Evolutionary conservation across 2,888 invertebrate species (phyloP).

Genomic region (Meta bourneti): DNA sequence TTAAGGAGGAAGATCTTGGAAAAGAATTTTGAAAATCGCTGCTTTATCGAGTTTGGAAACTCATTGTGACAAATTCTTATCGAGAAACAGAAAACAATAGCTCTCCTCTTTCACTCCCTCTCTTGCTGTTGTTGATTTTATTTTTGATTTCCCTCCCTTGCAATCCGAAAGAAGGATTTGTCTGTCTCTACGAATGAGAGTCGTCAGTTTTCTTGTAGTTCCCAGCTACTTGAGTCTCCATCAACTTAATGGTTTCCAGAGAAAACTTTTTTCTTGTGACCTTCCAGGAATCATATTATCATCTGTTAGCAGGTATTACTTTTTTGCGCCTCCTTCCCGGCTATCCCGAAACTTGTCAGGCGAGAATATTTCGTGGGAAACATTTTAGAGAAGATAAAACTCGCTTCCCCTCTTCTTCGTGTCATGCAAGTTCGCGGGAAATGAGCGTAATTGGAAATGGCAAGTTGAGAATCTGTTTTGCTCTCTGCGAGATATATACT

Average conservation of each 20-base stretch:
- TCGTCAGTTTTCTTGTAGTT: conserved; percentile 46
- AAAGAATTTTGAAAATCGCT: conserved; percentile 60
- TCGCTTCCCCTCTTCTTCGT: neutral
- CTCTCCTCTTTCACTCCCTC: neutral
- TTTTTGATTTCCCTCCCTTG: neutral
- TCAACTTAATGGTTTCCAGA: conserved; percentile 63
- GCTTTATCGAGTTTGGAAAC: conserved; percentile 66
- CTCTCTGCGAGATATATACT: neutral
- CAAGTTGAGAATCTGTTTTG: neutral
- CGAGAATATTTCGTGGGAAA: neutral
- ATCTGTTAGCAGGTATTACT: conserved; percentile 51
- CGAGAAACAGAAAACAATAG: conserved; percentile 55
- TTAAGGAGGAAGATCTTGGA: conserved; percentile 9
- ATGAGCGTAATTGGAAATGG: neutral
- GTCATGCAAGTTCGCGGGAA: neutral
- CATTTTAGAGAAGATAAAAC: neutral
- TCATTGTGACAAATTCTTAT: conserved; percentile 68
- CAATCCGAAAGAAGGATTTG: conserved; percentile 32
- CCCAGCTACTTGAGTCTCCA: conserved; percentile 56
- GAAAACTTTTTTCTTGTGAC: conserved; percentile 27
- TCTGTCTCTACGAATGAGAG: conserved; percentile 55
- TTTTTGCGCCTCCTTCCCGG: neutral
- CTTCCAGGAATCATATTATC: conserved; percentile 54
- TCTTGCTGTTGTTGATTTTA: neutral
- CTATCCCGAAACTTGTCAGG: neutral